Evolutionary conservation across 2,797 vertebrate species (phyloP), one percentile per base, ranked within the genome.

Genomic region (Oophaga sylvatica): DNA sequence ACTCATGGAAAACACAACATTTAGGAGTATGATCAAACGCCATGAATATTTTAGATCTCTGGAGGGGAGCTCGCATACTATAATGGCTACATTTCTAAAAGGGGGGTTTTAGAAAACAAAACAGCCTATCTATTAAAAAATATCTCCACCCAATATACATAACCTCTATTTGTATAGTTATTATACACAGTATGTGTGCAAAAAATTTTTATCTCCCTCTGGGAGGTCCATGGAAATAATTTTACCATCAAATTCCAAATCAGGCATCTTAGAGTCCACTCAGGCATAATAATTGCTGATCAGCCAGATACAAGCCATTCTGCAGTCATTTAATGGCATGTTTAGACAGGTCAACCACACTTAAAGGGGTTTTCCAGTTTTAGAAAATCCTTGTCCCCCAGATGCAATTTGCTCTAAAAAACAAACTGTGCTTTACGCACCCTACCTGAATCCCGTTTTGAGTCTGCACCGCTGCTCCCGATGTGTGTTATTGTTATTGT

Each of bases 1-100:
- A 59, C 65, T 70, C 65, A 71, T 26, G 75, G 81, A 83, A 67
- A 57, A 57, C 15, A 56, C 5, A 68, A 45, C 45, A 68, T 70
- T 53, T 31, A 31, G 62, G 65, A 56, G 56, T 35, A 20, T 41
- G 59, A 82, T 82, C 41, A 16, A 71, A 68, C 29, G 11, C 26
- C 9, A n/a, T 57, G n/a, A 65, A 48, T 56, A 26, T 16, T 56
- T 56, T 26, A 77, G 75, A 48, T 56, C 45, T 56, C 75, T 77
- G n/a, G 45, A 77, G 75, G 13, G 75, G 20, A 56, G 20, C 22
- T 77, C 26, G 26, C 2, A 22, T 22, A 75, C 71, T 29, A 56
- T 56, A 56, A 7, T 26, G 5, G 6, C 41, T 26, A 12, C 26
- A 26, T 56, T n/a, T 22, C 73, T 5, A 76, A 76, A 73, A 73